A percentile compares a stretch with the other conserved stretches of the same genome.
Evolutionary conservation across 2,888 invertebrate genomes (phyloP).

Genomic region (Tachystola acroxantha): DNA sequence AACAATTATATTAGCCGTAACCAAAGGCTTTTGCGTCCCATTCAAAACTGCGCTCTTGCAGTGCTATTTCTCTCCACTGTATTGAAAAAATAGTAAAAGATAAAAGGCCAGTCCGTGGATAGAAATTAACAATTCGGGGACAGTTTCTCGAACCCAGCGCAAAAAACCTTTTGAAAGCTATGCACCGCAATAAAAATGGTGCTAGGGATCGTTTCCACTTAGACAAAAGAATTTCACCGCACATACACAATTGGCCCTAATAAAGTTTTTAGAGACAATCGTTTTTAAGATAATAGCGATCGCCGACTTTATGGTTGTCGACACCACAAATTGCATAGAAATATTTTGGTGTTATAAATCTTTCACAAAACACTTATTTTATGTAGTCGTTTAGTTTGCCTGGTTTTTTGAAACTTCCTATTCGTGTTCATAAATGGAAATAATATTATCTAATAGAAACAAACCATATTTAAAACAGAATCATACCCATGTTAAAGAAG

Average conservation of each 20-base stretch:
- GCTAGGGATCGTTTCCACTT: conserved; percentile 31
- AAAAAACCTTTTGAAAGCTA: conserved; percentile 47
- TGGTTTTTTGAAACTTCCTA: too few relatives aligned
- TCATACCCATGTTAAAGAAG: too few relatives aligned
- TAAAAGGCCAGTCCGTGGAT: conserved; percentile 29
- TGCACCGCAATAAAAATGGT: conserved; percentile 46
- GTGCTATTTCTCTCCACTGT: conserved; percentile 7
- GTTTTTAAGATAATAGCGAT: conserved; percentile 35
- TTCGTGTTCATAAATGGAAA: too few relatives aligned
- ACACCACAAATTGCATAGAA: conserved; percentile 46
- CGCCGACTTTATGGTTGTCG: conserved; percentile 52
- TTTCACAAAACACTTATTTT: conserved; percentile 23
- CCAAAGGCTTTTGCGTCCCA: conserved; percentile 44
- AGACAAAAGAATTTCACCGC: conserved; percentile 57
- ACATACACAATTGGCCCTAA: conserved; percentile 58
- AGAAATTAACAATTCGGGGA: conserved; percentile 43
- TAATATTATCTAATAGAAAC: too few relatives aligned
- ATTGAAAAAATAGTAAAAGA: conserved; percentile 32
- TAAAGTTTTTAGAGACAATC: conserved; percentile 53
- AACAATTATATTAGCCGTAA: conserved; percentile 47
- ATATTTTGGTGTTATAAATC: conserved; percentile 36
- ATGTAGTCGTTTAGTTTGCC: too few relatives aligned
- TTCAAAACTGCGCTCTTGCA: conserved; percentile 21
- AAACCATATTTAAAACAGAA: too few relatives aligned
- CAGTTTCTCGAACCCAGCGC: conserved; percentile 37